A percentile compares a stretch with the other conserved stretches of the same genome.
Evolutionary conservation across 2,113 vertebrate species (phyloP).

Genomic region (Aleadryas rufinucha): DNA sequence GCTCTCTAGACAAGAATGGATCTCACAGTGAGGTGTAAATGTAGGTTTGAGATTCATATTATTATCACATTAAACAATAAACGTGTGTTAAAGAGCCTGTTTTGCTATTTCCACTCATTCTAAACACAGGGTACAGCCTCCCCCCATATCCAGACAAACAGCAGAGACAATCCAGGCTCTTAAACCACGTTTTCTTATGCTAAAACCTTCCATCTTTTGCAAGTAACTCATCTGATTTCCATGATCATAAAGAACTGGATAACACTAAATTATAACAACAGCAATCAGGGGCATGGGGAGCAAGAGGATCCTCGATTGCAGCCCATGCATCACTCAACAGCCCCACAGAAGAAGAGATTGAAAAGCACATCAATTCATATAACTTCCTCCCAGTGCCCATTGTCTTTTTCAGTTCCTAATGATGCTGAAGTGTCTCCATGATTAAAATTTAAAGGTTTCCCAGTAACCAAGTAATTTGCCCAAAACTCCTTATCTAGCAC

Average conservation of each 20-base stretch:
- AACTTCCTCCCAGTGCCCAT: slow-evolving; percentile 67
- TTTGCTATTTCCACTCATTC: neutral
- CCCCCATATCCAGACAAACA: neutral
- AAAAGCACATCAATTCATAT: slow-evolving; percentile 71
- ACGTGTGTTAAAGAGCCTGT: neutral
- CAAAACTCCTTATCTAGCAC: slow-evolving; percentile 79
- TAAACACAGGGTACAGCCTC: neutral
- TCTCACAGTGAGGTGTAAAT: neutral
- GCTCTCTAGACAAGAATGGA: neutral
- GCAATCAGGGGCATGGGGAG: slow-evolving; percentile 80
- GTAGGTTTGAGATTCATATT: neutral
- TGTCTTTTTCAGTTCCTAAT: slow-evolving; percentile 75
- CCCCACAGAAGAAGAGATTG: slow-evolving; percentile 58
- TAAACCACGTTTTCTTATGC: slow-evolving; percentile 15
- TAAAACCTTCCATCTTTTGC: slow-evolving; percentile 22
- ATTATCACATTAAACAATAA: neutral
- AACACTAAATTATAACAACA: slow-evolving; percentile 78
- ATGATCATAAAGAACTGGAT: slow-evolving; percentile 52
- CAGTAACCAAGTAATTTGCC: slow-evolving; percentile 79
- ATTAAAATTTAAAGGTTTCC: slow-evolving; percentile 82
- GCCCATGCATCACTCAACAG: slow-evolving; percentile 62
- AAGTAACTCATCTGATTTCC: slow-evolving; percentile 65
- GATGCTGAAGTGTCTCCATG: slow-evolving; percentile 78
- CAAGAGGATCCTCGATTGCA: slow-evolving; percentile 70
- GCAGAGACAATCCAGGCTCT: neutral